Evolutionary conservation across 2,888 invertebrate species (phyloP).

Genomic region (Phrixothrix hirtus): DNA sequence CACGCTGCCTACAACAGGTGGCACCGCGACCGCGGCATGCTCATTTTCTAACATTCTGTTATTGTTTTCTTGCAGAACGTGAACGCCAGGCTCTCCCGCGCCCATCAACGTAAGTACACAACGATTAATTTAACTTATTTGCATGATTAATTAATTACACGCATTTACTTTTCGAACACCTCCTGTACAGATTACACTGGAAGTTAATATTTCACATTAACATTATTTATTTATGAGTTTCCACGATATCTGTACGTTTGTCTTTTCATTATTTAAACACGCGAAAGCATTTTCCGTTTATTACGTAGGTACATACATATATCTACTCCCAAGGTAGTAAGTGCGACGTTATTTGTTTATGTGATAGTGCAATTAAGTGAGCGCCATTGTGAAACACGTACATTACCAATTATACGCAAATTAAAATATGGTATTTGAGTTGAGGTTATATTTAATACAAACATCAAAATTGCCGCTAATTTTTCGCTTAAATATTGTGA

Average conservation of each 20-base stretch:
- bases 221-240: not conserved
- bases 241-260: not conserved
- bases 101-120: constrained; percentile 59
- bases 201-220: not conserved
- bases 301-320: no score
- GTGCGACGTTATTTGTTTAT: no score
- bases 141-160: constrained; percentile 17
- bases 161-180: not conserved
- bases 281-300: no score
- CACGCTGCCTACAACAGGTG: constrained; percentile 45
- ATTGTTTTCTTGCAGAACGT: constrained; percentile 59
- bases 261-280: not conserved
- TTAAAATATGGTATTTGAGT: no score
- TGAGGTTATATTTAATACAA: no score
- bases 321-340: no score
- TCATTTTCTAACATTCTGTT: constrained; percentile 38
- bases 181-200: no score
- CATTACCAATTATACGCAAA: no score
- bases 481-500: no score
- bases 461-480: no score
- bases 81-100: constrained; percentile 56
- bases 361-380: no score
- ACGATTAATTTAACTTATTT: constrained; percentile 20
- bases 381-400: no score
- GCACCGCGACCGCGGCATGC: constrained; percentile 38